Base-by-base conservation (phyloP, 2,113 vertebrate species). In the Neolamprologus brichardi region DNA sequence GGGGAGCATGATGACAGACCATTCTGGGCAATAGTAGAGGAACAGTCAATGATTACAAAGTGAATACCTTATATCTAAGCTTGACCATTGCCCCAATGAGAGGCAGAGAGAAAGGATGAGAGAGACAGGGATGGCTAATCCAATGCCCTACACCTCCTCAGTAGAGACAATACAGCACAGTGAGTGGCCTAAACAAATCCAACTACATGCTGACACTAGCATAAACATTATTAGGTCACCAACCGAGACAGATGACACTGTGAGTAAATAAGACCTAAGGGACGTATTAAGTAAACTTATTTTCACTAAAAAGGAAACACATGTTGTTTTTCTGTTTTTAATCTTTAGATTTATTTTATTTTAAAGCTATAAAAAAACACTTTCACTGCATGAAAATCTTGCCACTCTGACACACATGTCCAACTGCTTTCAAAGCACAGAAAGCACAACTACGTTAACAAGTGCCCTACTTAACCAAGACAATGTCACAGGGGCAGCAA, bases 141-240 rank as follows among this genome's bases (percentile, higher is more conserved):
- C 94, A 85, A 23, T 87, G 84, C 84, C 78, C 83, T 92, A 91
- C 89, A 90, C 70, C 92, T 90, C 79, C 84, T 91, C 81, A 53
- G 87, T 84, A 30, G 79, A 87, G 70, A 90, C 91, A 87, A 87
- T 46, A 60, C 53, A 79, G 84, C 34, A 53, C 87, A 56, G 82
- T 79, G 90, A 94, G 92, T 87, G 90, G 90, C 75, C 83, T 15
- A 34, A 67, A 83, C 88, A 95, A 96, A 96, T 96, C 96, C 93
- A 84, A 60, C 86, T 86, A 88, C 94, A 88, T 94, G 95, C 94
- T 95, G 94, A 96, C 87, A 81, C 56, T 46, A 49, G 85, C 90
- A 92, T 64, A 89, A 92, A 88, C 62, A 83, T 87, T 87, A 88
- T 88, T 82, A 92, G 88, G 81, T 85, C 84, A 80, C 25, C 79